These are phyloP conservation scores for Crotalus tigris DNA, from an alignment of 2,113 vertebrate genomes.

Conservation along the genomic window DNA sequence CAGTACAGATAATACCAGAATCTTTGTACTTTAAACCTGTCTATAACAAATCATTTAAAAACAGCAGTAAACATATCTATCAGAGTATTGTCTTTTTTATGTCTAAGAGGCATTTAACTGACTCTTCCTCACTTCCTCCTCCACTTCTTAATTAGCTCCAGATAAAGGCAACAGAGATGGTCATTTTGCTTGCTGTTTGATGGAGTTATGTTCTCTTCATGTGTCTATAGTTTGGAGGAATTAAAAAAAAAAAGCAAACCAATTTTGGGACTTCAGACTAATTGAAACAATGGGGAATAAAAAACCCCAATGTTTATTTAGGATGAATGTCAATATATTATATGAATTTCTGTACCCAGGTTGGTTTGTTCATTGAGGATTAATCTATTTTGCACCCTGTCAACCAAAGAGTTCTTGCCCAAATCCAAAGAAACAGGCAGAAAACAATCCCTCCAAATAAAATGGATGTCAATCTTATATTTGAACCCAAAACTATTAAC, in stretches of 20 bases:
- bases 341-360: not conserved
- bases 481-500: not conserved
- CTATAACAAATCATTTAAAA: not conserved
- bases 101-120: not conserved
- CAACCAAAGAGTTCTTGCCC: not conserved
- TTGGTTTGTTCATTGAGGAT: not conserved
- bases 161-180: not conserved
- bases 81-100: not conserved
- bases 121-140: not conserved
- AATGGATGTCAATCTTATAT: not conserved
- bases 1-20: not conserved
- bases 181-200: not conserved
- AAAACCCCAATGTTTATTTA: not conserved
- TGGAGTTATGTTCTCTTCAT: not conserved
- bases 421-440: not conserved
- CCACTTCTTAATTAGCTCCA: not conserved
- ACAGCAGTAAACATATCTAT: not conserved
- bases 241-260: not conserved
- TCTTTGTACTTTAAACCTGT: not conserved
- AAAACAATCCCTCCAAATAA: not conserved
- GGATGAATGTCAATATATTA: not conserved
- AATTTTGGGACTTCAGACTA: not conserved
- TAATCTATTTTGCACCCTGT: not conserved
- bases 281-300: not conserved
- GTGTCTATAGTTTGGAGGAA: not conserved